Conservation (phyloP, 2,113 vertebrate species). For the Myxocyprinus asiaticus region DNA sequence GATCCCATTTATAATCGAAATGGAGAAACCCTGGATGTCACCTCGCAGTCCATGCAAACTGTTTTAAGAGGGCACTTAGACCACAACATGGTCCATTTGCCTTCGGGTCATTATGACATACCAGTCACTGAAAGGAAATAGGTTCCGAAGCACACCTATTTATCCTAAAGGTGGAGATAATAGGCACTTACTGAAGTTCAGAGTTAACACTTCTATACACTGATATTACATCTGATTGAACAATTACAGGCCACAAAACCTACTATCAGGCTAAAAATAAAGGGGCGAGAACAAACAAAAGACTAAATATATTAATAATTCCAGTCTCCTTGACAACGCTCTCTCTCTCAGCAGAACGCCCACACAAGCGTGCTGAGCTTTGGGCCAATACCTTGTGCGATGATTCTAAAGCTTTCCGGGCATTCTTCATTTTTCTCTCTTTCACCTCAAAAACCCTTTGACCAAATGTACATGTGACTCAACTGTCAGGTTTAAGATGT, state of each 20-base stretch:
- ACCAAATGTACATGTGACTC: not conserved
- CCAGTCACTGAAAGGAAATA: constrained; percentile 29
- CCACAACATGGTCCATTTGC: not conserved
- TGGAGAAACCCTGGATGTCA: constrained; percentile 10
- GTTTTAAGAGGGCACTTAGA: not conserved
- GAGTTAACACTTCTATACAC: constrained; percentile 44
- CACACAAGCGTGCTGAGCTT: constrained; percentile 62
- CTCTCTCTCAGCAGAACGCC: constrained; percentile 60
- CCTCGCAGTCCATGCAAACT: not conserved
- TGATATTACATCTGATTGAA: constrained; percentile 60
- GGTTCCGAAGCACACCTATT: constrained; percentile 36
- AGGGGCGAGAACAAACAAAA: constrained; percentile 57
- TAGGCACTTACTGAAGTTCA: constrained; percentile 42
- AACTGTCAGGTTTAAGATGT: not conserved
- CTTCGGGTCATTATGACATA: constrained; percentile 24
- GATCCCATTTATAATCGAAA: constrained; percentile 31
- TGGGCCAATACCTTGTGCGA: constrained; percentile 61
- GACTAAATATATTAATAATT: constrained; percentile 70
- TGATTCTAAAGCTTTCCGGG: constrained; percentile 23
- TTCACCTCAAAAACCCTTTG: constrained; percentile 1
- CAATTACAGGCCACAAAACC: constrained; percentile 57
- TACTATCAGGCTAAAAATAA: constrained; percentile 66
- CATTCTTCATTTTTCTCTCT: not conserved
- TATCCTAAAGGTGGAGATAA: constrained; percentile 53
- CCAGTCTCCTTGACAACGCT: constrained; percentile 70